These are phyloP conservation scores for Tolypeutes matacus DNA, from an alignment of 2,797 vertebrate species.

Conservation along the genomic window DNA sequence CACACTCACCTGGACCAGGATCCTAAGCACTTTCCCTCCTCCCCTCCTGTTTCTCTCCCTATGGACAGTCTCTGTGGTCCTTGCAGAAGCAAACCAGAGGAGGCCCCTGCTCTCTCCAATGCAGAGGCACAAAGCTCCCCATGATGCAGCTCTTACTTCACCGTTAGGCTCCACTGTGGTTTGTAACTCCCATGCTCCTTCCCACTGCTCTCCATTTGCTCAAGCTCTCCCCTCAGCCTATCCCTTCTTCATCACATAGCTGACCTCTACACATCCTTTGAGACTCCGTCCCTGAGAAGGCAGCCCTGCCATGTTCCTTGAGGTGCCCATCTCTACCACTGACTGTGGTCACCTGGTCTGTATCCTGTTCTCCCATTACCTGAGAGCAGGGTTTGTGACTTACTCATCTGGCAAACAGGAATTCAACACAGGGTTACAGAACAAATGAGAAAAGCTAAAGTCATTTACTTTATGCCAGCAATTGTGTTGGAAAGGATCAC, in stretches of 20 bases:
- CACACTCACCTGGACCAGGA: background rate
- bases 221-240: fast-evolving
- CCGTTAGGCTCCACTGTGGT: background rate
- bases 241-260: fast-evolving
- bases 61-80: background rate
- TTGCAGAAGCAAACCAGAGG: background rate
- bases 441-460: background rate
- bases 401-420: background rate
- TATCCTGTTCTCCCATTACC: background rate
- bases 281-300: no score
- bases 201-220: background rate
- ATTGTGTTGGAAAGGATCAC: background rate
- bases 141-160: background rate
- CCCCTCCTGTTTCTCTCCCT: background rate
- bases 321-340: no score
- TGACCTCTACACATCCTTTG: no score
- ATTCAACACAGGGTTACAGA: background rate
- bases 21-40: background rate
- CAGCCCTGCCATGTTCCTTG: no score
- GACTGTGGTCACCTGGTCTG: background rate
- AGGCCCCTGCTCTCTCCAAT: background rate
- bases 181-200: no score
- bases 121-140: background rate
- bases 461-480: background rate
- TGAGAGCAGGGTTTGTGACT: background rate